Conservation (phyloP, 2,113 vertebrate genomes). For the Amazona vittata region DNA sequence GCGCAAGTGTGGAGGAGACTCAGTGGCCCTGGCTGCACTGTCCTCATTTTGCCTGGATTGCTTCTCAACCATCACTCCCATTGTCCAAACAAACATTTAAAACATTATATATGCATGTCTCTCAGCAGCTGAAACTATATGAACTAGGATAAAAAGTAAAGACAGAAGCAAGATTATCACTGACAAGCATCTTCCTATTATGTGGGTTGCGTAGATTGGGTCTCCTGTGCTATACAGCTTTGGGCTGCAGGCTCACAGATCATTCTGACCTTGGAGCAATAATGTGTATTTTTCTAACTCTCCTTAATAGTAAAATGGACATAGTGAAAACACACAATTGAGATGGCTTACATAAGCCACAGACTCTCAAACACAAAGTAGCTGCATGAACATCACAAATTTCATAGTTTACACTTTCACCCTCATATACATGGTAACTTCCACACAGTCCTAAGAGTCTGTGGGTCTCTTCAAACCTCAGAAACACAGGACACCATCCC, state of each 20-base stretch:
- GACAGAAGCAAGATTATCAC: neutral
- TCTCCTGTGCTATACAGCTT: neutral
- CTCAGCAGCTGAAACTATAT: neutral
- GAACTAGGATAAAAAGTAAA: neutral
- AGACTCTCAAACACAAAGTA: neutral
- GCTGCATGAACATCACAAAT: neutral
- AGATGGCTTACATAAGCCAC: neutral
- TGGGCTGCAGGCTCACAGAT: neutral
- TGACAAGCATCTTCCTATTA: neutral
- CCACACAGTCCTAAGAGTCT: neutral
- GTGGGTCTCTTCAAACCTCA: neutral
- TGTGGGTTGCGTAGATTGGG: rapidly evolving
- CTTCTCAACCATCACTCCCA: neutral
- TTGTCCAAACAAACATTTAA: neutral
- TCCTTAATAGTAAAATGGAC: neutral
- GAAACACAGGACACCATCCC: no score
- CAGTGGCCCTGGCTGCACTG: neutral
- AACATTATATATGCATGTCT: neutral
- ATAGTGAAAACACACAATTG: neutral
- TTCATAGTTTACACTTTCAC: neutral
- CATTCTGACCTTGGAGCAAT: neutral
- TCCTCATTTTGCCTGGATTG: neutral
- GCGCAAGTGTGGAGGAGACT: neutral
- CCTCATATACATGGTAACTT: neutral
- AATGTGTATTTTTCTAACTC: neutral